Evolutionary conservation across 2,888 invertebrate species (phyloP).

Genomic region (Scaptomyza caliginosa): DNA sequence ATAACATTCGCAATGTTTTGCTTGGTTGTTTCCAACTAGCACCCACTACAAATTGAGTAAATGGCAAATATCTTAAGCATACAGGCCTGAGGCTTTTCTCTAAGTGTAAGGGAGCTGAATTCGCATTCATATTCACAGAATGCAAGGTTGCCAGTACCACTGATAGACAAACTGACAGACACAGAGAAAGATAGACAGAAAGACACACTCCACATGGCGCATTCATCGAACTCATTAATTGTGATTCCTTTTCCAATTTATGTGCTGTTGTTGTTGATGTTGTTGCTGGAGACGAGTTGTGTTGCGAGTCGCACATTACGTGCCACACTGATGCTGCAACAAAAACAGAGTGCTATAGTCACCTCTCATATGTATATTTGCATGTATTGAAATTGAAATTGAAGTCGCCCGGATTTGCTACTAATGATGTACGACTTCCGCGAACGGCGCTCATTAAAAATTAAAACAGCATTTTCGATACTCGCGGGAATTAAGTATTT

Average conservation of each 20-base stretch:
- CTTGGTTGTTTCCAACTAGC: too few species aligned
- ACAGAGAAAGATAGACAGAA: background rate
- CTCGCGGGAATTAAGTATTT: slow-evolving; percentile 14
- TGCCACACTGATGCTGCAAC: slow-evolving; percentile 36
- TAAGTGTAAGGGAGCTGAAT: background rate
- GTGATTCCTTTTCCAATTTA: slow-evolving; percentile 77
- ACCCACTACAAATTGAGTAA: too few species aligned
- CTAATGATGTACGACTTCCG: slow-evolving; percentile 78
- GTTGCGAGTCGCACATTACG: slow-evolving; percentile 30
- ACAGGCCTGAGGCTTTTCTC: background rate
- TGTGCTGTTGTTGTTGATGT: slow-evolving; percentile 36
- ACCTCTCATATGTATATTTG: background rate
- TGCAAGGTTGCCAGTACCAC: slow-evolving; percentile 28
- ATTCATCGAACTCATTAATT: slow-evolving; percentile 81
- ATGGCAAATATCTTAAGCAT: background rate
- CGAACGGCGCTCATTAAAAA: slow-evolving; percentile 70
- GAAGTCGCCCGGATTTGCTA: slow-evolving; percentile 70
- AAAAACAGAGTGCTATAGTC: background rate
- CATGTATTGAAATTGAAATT: slow-evolving; percentile 54
- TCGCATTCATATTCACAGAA: slow-evolving; percentile 8
- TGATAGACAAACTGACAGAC: slow-evolving; percentile 17
- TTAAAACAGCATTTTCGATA: slow-evolving; percentile 61
- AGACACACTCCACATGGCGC: slow-evolving; percentile 48
- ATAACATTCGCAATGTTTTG: too few species aligned
- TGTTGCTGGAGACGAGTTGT: background rate